Evolutionary conservation across 2,797 vertebrate species (phyloP).

Genomic region (Craterocephalus amniculus): DNA sequence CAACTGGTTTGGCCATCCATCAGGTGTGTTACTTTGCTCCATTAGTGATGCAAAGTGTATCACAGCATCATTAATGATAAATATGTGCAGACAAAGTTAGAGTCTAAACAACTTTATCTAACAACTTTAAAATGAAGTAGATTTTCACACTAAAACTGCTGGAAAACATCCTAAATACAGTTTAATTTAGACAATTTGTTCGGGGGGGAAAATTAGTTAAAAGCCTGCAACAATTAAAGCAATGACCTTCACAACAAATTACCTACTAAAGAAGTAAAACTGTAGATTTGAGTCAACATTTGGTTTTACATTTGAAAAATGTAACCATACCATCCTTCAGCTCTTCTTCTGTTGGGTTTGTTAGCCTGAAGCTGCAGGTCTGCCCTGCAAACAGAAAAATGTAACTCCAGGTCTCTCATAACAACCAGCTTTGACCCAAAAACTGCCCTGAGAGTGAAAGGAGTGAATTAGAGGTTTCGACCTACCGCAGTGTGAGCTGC

Average conservation of each 20-base stretch:
- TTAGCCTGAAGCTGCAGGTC: conserved; percentile 16
- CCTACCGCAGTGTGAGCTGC: conserved; percentile 20
- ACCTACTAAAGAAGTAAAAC: background rate
- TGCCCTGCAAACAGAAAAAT: conserved; percentile 40
- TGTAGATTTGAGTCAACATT: background rate
- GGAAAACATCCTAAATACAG: too few relatives aligned
- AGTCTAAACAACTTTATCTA: background rate
- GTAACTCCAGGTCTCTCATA: background rate
- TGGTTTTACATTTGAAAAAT: conserved; percentile 3
- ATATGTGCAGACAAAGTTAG: background rate
- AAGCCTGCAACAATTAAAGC: background rate
- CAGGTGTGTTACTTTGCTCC: too few relatives aligned
- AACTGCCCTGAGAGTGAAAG: background rate
- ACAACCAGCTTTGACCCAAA: background rate
- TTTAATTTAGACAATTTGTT: too few relatives aligned
- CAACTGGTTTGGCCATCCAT: background rate
- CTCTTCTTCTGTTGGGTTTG: conserved; percentile 28
- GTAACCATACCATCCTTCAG: conserved; percentile 65
- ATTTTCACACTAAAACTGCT: too few relatives aligned
- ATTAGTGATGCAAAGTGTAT: too few relatives aligned
- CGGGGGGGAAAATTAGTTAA: too few relatives aligned
- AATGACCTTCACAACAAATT: too few relatives aligned
- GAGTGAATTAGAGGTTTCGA: conserved; percentile 2
- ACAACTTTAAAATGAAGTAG: background rate
- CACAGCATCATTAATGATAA: background rate